Conservation (phyloP, 1,140 invertebrate species). For the Zaprionus taronus region DNA sequence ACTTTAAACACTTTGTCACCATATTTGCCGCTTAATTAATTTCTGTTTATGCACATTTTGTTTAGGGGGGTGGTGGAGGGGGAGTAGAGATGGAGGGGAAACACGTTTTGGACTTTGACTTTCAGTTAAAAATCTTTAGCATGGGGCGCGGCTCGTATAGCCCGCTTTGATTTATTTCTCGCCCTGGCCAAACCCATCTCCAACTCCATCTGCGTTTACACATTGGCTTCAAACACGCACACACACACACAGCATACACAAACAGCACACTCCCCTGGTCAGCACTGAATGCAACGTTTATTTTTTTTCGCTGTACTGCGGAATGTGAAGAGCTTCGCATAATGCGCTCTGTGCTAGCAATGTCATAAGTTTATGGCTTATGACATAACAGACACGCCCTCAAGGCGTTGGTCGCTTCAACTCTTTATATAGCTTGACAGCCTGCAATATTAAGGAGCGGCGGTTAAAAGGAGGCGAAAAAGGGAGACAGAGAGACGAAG, state of each 20-base stretch:
- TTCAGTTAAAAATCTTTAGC: conserved; percentile 5
- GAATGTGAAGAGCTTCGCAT: conserved; percentile 33
- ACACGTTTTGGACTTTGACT: conserved; percentile 44
- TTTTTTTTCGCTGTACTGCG: conserved; percentile 34
- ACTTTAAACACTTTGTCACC: conserved; percentile 73
- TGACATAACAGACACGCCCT: conserved; percentile 62
- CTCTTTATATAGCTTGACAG: conserved; percentile 27
- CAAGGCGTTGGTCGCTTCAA: conserved; percentile 26
- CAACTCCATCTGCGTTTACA: conserved; percentile 18
- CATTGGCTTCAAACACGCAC: conserved; percentile 65
- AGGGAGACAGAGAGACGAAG: background rate
- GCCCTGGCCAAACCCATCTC: conserved; percentile 22
- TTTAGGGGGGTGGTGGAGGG: background rate
- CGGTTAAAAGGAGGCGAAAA: background rate
- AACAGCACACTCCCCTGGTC: conserved; percentile 7
- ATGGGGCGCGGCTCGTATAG: conserved; percentile 51
- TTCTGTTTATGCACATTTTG: conserved; percentile 64
- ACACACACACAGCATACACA: conserved; percentile 18
- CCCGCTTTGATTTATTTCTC: conserved; percentile 66
- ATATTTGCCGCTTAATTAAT: conserved; percentile 79
- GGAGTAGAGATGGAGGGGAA: background rate
- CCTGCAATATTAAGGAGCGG: conserved; percentile 3
- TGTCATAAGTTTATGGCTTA: conserved; percentile 61
- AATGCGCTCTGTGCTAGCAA: conserved; percentile 45
- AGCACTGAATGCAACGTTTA: conserved; percentile 46